Base-by-base conservation (phyloP, 2,113 vertebrate species). In the Megaceryle torquata region DNA sequence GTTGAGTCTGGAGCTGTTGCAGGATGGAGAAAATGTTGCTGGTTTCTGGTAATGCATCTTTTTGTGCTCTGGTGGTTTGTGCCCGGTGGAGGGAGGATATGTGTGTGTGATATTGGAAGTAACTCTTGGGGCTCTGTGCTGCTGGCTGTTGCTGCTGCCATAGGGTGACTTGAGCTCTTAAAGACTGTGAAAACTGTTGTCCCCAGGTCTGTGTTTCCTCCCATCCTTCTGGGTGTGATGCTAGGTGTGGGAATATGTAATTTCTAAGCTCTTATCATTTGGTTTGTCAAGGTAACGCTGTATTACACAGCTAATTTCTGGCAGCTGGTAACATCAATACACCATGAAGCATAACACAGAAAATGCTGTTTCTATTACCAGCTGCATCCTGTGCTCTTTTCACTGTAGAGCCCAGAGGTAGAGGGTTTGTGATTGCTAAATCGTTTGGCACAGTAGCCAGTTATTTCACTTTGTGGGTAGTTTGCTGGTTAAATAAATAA, bases 21-120 rank as follows among this genome's bases (percentile, higher is more conserved):
- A 8, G 20, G 8, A 3, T 13, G 43, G 9, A 25, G 56, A 4
- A 10, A 5, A 3, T 8, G 24, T 1, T 5, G 25, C 10, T 44
- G 15, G 1, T 43, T 68, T 17, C 11, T 33, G 29, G 43, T 3
- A 14, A 13, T 1, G 6, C 5, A 1, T 1, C 39, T 60, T 37
- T 53, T 15, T 39, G 68, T 29, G 19, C 6, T 12, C 0, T 0
- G 15, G 3, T 18, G 28, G 43, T 15, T 64, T 18, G 61, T 2
- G 20, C 14, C 10, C 2, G 1, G 26, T 0, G 2, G 10, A 9
- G n/a, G 33, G 22, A 11, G 43, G 46, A 4, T 4, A 0, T 13
- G 51, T 0, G 4, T 11, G 29, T 6, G 24, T 0, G 3, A 5
- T 4, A 1, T 3, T 0, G 15, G 56, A 6, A 33, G 48, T 10